Conservation (phyloP, 92 coral and sea anemone genomes). For the Paragorgia papillata region DNA sequence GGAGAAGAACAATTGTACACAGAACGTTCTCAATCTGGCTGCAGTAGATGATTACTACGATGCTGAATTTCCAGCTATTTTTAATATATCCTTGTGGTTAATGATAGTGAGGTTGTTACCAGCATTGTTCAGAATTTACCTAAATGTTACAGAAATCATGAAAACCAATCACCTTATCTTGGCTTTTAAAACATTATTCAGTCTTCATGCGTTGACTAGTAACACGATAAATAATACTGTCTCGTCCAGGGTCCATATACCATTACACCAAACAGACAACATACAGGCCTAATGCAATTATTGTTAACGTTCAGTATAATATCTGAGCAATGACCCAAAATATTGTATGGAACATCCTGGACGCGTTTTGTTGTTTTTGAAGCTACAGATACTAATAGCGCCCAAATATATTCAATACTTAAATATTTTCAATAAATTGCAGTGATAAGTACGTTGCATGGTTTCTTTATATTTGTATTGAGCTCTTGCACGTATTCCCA, state of each 20-base stretch:
- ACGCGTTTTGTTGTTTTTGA: too few relatives aligned
- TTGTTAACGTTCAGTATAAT: constrained; percentile 77
- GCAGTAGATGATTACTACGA: constrained; percentile 51
- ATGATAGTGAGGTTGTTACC: constrained; percentile 34
- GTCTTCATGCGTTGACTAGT: constrained; percentile 96
- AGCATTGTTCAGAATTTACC: neutral
- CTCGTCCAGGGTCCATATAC: constrained; percentile 99
- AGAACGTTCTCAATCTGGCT: constrained; percentile 21
- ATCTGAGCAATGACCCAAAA: constrained; percentile 89
- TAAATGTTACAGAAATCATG: neutral
- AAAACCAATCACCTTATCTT: neutral
- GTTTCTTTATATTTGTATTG: too few relatives aligned
- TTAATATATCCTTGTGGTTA: constrained; percentile 93
- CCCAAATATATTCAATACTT: too few relatives aligned
- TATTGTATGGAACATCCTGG: too few relatives aligned
- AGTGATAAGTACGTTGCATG: too few relatives aligned
- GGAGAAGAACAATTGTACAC: neutral
- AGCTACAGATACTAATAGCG: too few relatives aligned
- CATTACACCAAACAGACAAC: constrained; percentile 79
- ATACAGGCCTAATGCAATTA: constrained; percentile 67
- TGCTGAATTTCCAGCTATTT: constrained; percentile 78
- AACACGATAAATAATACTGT: constrained; percentile 95
- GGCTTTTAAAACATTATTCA: constrained; percentile 65
- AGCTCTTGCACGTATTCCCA: too few relatives aligned
- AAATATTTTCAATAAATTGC: too few relatives aligned